phyloP scores from a whole-genome alignment of 2,797 vertebrate genomes.

The Mormyrus hasselquistii region DNA sequence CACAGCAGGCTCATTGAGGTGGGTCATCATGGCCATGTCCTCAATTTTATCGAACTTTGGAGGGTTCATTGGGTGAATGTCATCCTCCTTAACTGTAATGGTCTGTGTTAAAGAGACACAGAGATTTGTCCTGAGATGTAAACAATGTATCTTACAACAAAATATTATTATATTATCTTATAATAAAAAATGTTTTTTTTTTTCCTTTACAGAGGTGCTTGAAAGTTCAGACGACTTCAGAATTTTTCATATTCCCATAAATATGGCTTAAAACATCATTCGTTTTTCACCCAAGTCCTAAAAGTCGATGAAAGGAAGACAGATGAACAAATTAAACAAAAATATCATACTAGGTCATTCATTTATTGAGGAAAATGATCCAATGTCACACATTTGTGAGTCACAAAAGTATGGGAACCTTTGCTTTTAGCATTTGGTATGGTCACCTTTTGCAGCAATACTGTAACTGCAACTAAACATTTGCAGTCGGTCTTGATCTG shows the following conservation, averaged over 20 bases:
- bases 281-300: background rate
- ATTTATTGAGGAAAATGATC: background rate
- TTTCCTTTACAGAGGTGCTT: background rate
- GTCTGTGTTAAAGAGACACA: conserved; percentile 48
- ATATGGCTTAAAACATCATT: background rate
- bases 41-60: conserved; percentile 84
- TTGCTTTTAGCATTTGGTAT: too few relatives aligned
- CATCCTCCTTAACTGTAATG: conserved; percentile 58
- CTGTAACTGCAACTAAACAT: background rate
- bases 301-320: background rate
- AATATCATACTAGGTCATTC: background rate
- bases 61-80: conserved; percentile 73
- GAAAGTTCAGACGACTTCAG: background rate
- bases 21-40: conserved; percentile 94
- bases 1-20: conserved; percentile 73
- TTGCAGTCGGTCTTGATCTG: background rate
- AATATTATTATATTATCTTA: background rate
- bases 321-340: background rate
- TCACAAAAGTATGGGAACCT: too few relatives aligned
- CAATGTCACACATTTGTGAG: too few relatives aligned
- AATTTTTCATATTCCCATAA: background rate
- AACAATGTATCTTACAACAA: background rate
- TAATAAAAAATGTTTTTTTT: background rate
- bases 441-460: too few relatives aligned
- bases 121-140: background rate